Base-by-base conservation (phyloP, 1,140 invertebrate species). In the Camponotus pennsylvanicus region DNA sequence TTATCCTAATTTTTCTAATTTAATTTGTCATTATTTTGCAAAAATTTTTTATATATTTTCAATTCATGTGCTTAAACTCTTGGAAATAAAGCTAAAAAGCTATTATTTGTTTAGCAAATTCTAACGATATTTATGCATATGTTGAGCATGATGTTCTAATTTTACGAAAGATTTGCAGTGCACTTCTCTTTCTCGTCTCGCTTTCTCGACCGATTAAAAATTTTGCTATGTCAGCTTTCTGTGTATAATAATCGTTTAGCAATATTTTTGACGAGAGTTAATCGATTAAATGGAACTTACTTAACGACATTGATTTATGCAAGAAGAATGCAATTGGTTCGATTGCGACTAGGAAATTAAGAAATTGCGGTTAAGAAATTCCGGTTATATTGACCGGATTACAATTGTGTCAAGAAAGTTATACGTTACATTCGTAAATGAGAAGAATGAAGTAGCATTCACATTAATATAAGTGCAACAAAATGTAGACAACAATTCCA, bases 351-450 rank as follows among this genome's bases (percentile, higher is more conserved):
- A 73, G 69, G 57, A 83, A 83, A 64, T 61, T 73, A 75, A 83
- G 40, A 13, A 75, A 45, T 82, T 42, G 67, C 79, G 69, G 69
- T 63, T 27, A 18, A 18, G 55, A 83, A 34, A 3, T 27, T 27
- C 27, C n/a, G 32, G 18, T 40, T n/a, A 27, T 82, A 21, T 82
- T 82, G 69, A 75, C 69, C 79, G 79, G 34, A 75, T 75, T 83
- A 45, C 32, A 83, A 83, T 27, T n/a, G 69, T 83, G 79, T 83
- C 55, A 83, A 61, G 79, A 75, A 73, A 75, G 59, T 27, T 27
- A 27, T 27, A 27, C 27, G 27, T 27, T 27, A 49, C 49, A 80
- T 80, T 52, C 78, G 52, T 1, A 59, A 52, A 3, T 71, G 21
- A 21, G 45, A 59, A 70, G 21, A 21, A 18, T 15, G n/a, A 34